A percentile compares a stretch with the other conserved stretches of the same genome.
Conservation (phyloP, 2,797 vertebrate species). For the Tinamus major region DNA sequence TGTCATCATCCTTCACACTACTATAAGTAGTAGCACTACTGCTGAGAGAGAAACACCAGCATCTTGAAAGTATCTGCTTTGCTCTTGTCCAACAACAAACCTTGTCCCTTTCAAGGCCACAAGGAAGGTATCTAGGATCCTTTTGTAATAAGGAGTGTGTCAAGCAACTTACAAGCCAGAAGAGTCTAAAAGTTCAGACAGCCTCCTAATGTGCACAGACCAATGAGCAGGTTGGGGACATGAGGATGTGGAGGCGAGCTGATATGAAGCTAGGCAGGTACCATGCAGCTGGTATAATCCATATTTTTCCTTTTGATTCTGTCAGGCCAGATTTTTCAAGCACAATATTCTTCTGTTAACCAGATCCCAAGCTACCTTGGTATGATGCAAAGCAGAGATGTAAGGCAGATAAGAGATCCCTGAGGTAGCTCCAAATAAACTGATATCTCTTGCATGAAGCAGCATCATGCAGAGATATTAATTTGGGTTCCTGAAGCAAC, state of each 20-base stretch:
- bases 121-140: not conserved
- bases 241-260: not conserved
- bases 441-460: not conserved
- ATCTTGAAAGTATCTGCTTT: not conserved
- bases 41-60: not conserved
- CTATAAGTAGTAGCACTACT: not conserved
- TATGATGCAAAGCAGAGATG: not conserved
- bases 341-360: not conserved
- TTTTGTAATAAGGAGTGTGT: not conserved
- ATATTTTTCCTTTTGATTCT: not conserved
- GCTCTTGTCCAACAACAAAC: not conserved
- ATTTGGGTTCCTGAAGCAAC: not conserved
- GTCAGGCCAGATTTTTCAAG: not conserved
- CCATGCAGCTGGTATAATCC: not conserved
- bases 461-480: not conserved
- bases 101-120: not conserved
- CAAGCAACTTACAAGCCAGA: not conserved
- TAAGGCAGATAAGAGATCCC: not conserved
- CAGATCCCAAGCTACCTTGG: not conserved
- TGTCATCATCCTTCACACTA: not conserved
- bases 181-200: not conserved
- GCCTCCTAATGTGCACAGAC: not conserved
- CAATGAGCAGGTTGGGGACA: not conserved
- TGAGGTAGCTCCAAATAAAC: not conserved
- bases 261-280: not conserved